Evolutionary conservation across 2,888 invertebrate species (phyloP), one percentile per base, ranked within the genome.

Genomic region (Hemicrepidius hirtus): DNA sequence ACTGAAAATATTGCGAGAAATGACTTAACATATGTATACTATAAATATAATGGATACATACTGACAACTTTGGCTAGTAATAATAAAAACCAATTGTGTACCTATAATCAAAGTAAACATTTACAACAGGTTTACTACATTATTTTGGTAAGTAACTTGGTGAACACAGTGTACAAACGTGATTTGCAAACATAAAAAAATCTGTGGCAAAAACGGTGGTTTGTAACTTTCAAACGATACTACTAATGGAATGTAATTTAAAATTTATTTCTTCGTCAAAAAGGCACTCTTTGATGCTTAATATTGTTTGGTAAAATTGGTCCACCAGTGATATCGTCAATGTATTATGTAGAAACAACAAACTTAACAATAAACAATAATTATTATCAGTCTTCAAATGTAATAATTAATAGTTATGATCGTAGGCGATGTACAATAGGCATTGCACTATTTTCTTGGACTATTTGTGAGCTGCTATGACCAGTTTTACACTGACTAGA

Each of bases 381-480:
- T 73, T 49, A 65, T 70, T 62, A 71, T 80, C 80, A 80, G 80
- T 80, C 80, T 80, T 80, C 71, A 75, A 74, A 70, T 77, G 71
- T 76, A 76, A 71, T 75, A 78, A 77, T 77, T 75, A 76, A 73
- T 70, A 75, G 68, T 65, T 73, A 75, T 68, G 68, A 72, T 71
- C 71, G 64, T 71, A 77, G 75, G 72, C 79, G 74, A 75, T 76
- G 77, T 74, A 79, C 80, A 80, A 81, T 74, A 77, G 79, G 78
- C 81, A 83, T 83, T 83, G 83, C 83, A 83, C 82, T 82, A 32
- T 55, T 62, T 64, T 64, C 32, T 49, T 81, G 78, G 73, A 71
- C 74, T 78, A 77, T 65, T 60, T 71, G 78, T 82, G 82, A 83
- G 82, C 82, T 82, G 82, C 80, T 79, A 80, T 77, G 74, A 77